phyloP scores from a whole-genome alignment of 2,888 invertebrate species.

The Eulithis testata region DNA sequence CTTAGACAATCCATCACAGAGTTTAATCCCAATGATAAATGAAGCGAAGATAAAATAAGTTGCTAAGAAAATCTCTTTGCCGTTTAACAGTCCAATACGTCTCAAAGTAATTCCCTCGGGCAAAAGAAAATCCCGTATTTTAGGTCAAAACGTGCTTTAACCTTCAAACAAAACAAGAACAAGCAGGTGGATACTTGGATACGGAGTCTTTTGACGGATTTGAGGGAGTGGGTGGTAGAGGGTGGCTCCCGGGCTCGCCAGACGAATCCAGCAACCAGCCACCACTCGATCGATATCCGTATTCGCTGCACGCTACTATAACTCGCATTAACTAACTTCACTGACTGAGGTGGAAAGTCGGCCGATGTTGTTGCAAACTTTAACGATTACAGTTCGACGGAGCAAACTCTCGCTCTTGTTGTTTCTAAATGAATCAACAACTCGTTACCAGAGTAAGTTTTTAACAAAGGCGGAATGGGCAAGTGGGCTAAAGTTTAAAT shows the following conservation, averaged over 20 bases:
- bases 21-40: constrained; percentile 29
- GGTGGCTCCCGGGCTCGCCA: constrained; percentile 69
- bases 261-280: constrained; percentile 79
- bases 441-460: constrained; percentile 48
- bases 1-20: constrained; percentile 12
- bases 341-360: constrained; percentile 76
- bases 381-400: constrained; percentile 73
- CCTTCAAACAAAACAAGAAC: constrained; percentile 83
- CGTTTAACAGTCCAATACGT: constrained; percentile 15
- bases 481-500: constrained; percentile 24
- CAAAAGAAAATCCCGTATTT: constrained; percentile 50
- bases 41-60: constrained; percentile 30
- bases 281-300: constrained; percentile 81
- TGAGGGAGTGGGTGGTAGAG: constrained; percentile 46
- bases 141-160: constrained; percentile 77
- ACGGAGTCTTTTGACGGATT: constrained; percentile 63
- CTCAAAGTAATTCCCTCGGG: constrained; percentile 36
- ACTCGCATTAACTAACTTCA: constrained; percentile 78
- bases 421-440: constrained; percentile 70
- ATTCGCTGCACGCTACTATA: constrained; percentile 75
- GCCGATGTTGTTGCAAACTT: constrained; percentile 80
- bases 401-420: constrained; percentile 64
- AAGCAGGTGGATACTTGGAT: constrained; percentile 66
- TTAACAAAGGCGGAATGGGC: constrained; percentile 37
- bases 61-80: constrained; percentile 20